Percentiles rank a stretch among this genome's conserved stretches.
These are phyloP conservation scores for Saccopteryx leptura DNA, from an alignment of 2,113 vertebrate genomes.

Conservation along the genomic window DNA sequence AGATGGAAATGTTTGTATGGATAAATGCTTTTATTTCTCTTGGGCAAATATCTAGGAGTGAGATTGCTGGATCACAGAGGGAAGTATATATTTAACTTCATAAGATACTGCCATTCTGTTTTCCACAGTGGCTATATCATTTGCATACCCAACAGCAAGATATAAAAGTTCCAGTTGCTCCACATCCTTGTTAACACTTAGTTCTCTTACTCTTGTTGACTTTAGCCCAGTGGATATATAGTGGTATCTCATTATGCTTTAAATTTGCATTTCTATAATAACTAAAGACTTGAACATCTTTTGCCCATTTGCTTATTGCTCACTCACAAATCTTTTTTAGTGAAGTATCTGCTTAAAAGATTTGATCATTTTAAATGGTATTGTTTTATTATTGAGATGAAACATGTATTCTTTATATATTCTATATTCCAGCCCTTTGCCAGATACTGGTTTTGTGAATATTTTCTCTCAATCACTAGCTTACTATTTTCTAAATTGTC, in stretches of 20 bases:
- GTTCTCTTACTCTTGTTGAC: background rate
- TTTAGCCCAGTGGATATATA: background rate
- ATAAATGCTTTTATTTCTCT: background rate
- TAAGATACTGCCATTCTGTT: background rate
- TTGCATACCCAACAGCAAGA: background rate
- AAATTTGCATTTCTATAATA: background rate
- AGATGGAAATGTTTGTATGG: background rate
- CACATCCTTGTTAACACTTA: background rate
- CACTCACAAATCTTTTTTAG: background rate
- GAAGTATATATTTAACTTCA: background rate
- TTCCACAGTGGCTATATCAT: background rate
- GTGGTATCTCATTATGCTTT: background rate
- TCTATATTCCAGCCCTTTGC: background rate
- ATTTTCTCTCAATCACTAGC: background rate
- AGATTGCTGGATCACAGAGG: background rate
- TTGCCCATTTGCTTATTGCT: background rate
- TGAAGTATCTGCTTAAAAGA: background rate
- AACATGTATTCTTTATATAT: background rate
- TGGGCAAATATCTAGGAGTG: background rate
- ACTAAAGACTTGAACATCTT: background rate
- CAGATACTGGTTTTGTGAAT: background rate
- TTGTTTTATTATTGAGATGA: background rate
- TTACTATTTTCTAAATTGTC: background rate
- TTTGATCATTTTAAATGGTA: background rate
- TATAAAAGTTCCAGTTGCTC: background rate